These are phyloP conservation scores for Hyla sarda DNA, from an alignment of 2,113 vertebrate species.

Conservation along the genomic window DNA sequence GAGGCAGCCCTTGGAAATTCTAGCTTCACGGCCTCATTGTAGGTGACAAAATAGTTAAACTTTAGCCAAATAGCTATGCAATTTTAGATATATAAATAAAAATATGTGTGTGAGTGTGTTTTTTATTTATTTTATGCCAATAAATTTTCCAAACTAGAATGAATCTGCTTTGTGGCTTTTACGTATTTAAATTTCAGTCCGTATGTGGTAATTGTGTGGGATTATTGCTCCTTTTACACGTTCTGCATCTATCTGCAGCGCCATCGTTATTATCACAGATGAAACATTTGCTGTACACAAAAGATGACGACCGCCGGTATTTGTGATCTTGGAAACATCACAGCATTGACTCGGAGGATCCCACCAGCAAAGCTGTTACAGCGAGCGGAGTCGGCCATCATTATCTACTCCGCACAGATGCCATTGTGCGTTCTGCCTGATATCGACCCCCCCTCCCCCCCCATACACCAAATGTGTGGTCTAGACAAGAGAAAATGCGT, in stretches of 20 bases:
- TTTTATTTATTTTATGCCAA: background rate
- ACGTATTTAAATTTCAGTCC: background rate
- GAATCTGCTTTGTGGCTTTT: background rate
- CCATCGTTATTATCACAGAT: constrained; percentile 12
- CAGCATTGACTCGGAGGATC: background rate
- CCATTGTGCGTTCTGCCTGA: constrained; percentile 11
- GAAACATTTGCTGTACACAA: background rate
- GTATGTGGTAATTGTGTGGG: background rate
- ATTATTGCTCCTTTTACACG: background rate
- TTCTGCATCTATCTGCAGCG: background rate
- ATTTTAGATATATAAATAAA: no score
- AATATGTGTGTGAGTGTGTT: no score
- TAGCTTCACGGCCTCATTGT: no score
- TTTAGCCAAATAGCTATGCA: no score
- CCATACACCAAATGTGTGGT: background rate
- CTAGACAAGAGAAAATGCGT: background rate
- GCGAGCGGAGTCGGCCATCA: background rate
- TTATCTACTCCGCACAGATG: constrained; percentile 43
- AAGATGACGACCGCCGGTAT: constrained; percentile 20
- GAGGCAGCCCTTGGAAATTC: no score
- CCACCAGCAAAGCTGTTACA: background rate
- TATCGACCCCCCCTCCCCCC: background rate
- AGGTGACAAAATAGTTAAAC: no score
- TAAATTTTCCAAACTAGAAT: background rate
- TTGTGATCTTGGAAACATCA: constrained; percentile 7